phyloP scores from a whole-genome alignment of 1,140 invertebrate genomes.

The Lordiphosa mommai region DNA sequence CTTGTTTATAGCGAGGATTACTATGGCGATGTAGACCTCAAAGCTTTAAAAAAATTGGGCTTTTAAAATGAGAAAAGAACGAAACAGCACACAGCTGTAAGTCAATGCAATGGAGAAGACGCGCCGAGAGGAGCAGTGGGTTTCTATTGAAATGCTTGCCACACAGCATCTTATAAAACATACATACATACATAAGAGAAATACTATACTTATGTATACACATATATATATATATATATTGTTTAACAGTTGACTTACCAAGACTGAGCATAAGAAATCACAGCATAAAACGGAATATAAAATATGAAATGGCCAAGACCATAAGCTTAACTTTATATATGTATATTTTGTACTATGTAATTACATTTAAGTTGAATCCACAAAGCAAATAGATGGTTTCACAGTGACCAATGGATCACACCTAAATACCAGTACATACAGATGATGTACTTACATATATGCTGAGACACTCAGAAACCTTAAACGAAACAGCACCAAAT shows the following conservation, averaged over 20 bases:
- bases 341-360: slow-evolving; percentile 4
- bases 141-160: slow-evolving; percentile 65
- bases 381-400: slow-evolving; percentile 1
- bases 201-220: slow-evolving; percentile 25
- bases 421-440: neutral
- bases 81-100: slow-evolving; percentile 22
- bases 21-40: slow-evolving; percentile 90
- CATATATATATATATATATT: neutral
- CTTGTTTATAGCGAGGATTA: slow-evolving; percentile 88
- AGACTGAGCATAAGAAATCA: slow-evolving; percentile 15
- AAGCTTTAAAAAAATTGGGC: slow-evolving; percentile 89
- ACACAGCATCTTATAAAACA: slow-evolving; percentile 30
- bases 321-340: neutral
- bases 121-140: slow-evolving; percentile 31
- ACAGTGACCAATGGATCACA: no score
- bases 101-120: slow-evolving; percentile 23
- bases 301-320: neutral
- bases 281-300: slow-evolving; percentile 2
- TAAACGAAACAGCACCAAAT: slow-evolving; percentile 17
- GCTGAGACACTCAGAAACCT: slow-evolving; percentile 9
- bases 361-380: slow-evolving; percentile 17
- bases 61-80: slow-evolving; percentile 80
- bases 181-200: slow-evolving; percentile 14
- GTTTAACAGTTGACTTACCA: slow-evolving; percentile 12
- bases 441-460: neutral